These are phyloP conservation scores for Calliphora vomitoria DNA, from an alignment of 2,888 invertebrate genomes.

Conservation along the genomic window DNA sequence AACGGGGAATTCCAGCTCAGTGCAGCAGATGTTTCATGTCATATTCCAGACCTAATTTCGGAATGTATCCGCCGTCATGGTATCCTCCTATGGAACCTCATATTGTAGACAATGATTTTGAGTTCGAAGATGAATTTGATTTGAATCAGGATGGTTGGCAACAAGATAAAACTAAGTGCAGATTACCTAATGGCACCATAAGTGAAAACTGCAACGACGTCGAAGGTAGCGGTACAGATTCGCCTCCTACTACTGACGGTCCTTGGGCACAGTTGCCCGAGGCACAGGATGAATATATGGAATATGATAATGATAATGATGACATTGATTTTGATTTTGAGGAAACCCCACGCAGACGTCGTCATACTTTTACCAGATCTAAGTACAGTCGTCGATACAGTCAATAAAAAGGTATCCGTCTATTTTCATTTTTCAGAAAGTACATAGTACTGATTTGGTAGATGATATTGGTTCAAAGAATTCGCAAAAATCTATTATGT, in stretches of 20 bases:
- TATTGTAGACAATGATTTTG: slow-evolving; percentile 17
- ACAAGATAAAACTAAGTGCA: slow-evolving; percentile 76
- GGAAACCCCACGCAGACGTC: slow-evolving; percentile 56
- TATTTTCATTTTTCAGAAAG: too few species aligned
- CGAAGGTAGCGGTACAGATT: slow-evolving; percentile 20
- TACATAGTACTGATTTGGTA: too few species aligned
- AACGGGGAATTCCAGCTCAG: slow-evolving; percentile 75
- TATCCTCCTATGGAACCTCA: not conserved
- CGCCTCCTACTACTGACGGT: not conserved
- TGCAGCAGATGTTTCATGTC: slow-evolving; percentile 75
- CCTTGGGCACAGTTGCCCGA: slow-evolving; percentile 37
- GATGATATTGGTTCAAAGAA: too few species aligned
- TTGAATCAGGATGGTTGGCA: slow-evolving; percentile 70
- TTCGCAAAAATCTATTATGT: too few species aligned
- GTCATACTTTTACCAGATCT: slow-evolving; percentile 78
- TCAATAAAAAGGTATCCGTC: not conserved
- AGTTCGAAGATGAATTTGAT: slow-evolving; percentile 53
- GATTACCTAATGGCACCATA: slow-evolving; percentile 73
- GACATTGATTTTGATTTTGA: slow-evolving; percentile 13
- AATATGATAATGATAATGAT: slow-evolving; percentile 40
- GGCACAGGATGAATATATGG: slow-evolving; percentile 52
- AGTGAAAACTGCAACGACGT: slow-evolving; percentile 71
- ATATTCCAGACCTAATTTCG: not conserved
- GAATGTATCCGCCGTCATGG: slow-evolving; percentile 52
- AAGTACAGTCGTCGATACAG: slow-evolving; percentile 76